A percentile compares a stretch with the other conserved stretches of the same genome.
Evolutionary conservation across 2,113 vertebrate species (phyloP).

Genomic region (Scophthalmus maximus): DNA sequence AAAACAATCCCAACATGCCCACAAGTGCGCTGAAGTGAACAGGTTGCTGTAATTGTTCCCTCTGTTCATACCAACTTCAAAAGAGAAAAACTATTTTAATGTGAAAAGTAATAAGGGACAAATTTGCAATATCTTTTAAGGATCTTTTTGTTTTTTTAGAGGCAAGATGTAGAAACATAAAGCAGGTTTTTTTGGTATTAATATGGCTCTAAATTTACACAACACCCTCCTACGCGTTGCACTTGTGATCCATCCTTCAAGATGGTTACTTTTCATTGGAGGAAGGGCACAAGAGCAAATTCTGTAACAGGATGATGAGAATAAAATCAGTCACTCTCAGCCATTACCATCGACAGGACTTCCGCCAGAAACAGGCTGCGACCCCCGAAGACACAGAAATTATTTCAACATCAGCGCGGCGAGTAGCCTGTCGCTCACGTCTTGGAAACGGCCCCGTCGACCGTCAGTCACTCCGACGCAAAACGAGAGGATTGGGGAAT

Average conservation of each 20-base stretch:
- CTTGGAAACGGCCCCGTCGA: too few relatives aligned
- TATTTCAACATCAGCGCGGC: background rate
- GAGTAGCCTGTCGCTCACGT: background rate
- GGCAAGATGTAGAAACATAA: too few relatives aligned
- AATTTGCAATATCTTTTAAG: too few relatives aligned
- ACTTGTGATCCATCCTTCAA: too few relatives aligned
- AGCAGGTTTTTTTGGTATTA: too few relatives aligned
- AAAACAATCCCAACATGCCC: background rate
- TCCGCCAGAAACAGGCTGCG: background rate
- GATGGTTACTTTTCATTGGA: background rate
- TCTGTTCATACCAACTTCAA: background rate
- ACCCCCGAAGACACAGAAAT: too few relatives aligned
- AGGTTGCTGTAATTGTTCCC: background rate
- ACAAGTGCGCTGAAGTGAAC: background rate
- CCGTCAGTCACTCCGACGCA: too few relatives aligned
- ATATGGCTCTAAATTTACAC: background rate
- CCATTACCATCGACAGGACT: background rate
- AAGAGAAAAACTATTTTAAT: too few relatives aligned
- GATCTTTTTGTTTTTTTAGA: too few relatives aligned
- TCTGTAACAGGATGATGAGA: slow-evolving; percentile 4
- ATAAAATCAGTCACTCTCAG: slow-evolving; percentile 3
- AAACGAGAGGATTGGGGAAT: too few relatives aligned
- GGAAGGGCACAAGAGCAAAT: slow-evolving; percentile 12
- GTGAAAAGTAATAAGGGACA: too few relatives aligned
- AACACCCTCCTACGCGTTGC: background rate